A percentile compares a stretch with the other conserved stretches of the same genome.
These are phyloP conservation scores for Zaprionus gabonicus DNA, from an alignment of 1,140 invertebrate species.

Conservation along the genomic window DNA sequence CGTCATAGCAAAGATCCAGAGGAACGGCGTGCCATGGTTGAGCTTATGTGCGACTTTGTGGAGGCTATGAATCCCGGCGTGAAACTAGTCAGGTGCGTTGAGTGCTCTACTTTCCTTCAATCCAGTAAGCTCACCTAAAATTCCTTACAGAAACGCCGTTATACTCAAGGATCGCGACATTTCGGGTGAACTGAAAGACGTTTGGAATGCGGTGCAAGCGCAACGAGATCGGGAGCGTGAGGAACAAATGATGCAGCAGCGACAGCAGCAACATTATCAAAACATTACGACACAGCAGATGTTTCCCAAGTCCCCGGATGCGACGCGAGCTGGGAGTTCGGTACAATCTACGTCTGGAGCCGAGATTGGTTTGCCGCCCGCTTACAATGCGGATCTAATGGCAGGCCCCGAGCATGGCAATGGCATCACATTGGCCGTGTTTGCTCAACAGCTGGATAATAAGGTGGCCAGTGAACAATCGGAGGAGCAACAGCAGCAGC, in stretches of 20 bases:
- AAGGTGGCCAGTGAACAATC: slow-evolving; percentile 68
- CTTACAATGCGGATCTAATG: slow-evolving; percentile 60
- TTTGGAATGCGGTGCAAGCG: slow-evolving; percentile 89
- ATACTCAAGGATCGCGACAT: slow-evolving; percentile 89
- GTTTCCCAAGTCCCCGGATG: slow-evolving; percentile 78
- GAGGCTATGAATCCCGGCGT: slow-evolving; percentile 89
- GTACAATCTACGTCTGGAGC: slow-evolving; percentile 33
- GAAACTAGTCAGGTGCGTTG: slow-evolving; percentile 84
- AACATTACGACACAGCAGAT: slow-evolving; percentile 82
- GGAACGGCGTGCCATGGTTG: slow-evolving; percentile 87
- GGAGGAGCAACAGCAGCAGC: slow-evolving; percentile 44
- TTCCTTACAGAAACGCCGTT: slow-evolving; percentile 85
- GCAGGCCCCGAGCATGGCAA: slow-evolving; percentile 54
- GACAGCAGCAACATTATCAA: slow-evolving; percentile 78
- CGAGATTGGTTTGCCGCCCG: slow-evolving; percentile 54
- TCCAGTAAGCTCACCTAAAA: no score
- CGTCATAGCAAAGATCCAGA: slow-evolving; percentile 88
- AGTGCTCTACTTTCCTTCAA: no score
- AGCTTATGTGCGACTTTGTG: slow-evolving; percentile 89
- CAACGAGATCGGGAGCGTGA: slow-evolving; percentile 86
- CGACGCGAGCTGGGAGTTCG: slow-evolving; percentile 57
- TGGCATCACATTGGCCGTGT: slow-evolving; percentile 67
- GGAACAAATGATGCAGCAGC: slow-evolving; percentile 84
- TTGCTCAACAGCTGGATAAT: slow-evolving; percentile 75
- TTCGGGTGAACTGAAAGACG: slow-evolving; percentile 89